phyloP scores from a whole-genome alignment of 1,140 invertebrate species.

The Nephila pilipes region DNA sequence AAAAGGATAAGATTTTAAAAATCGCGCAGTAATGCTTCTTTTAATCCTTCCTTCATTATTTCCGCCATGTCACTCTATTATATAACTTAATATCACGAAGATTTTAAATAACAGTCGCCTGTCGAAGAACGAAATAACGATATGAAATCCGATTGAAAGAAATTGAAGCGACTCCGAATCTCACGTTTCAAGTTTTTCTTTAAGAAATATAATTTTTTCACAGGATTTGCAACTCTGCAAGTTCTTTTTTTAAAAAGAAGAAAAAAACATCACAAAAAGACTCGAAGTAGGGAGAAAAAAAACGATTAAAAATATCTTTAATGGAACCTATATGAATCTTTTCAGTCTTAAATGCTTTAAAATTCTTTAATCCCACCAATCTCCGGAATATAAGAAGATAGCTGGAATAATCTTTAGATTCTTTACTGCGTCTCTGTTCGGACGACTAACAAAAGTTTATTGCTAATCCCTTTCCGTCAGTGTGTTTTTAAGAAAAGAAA shows the following conservation, averaged over 20 bases:
- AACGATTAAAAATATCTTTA: constrained; percentile 37
- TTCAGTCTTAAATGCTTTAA: constrained; percentile 51
- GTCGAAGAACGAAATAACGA: neutral
- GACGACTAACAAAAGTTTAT: constrained; percentile 54
- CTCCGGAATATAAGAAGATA: constrained; percentile 37
- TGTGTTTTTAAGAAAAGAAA: constrained; percentile 56
- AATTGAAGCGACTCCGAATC: neutral
- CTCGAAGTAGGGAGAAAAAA: neutral
- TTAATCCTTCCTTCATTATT: neutral
- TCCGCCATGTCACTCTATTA: neutral
- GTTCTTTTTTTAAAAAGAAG: neutral
- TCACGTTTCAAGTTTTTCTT: neutral
- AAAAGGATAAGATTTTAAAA: neutral
- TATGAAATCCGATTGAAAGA: neutral
- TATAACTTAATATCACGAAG: neutral
- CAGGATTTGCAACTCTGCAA: neutral
- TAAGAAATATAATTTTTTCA: constrained; percentile 16
- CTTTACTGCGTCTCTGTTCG: constrained; percentile 6
- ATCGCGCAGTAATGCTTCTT: neutral
- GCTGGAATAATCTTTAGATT: constrained; percentile 41
- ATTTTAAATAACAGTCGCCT: neutral
- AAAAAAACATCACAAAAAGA: neutral
- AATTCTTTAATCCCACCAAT: constrained; percentile 56
- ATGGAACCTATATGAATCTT: constrained; percentile 52
- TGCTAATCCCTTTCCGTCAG: constrained; percentile 40